Evolutionary conservation across 2,113 vertebrate species (phyloP).

Genomic region (Syngnathus floridae): DNA sequence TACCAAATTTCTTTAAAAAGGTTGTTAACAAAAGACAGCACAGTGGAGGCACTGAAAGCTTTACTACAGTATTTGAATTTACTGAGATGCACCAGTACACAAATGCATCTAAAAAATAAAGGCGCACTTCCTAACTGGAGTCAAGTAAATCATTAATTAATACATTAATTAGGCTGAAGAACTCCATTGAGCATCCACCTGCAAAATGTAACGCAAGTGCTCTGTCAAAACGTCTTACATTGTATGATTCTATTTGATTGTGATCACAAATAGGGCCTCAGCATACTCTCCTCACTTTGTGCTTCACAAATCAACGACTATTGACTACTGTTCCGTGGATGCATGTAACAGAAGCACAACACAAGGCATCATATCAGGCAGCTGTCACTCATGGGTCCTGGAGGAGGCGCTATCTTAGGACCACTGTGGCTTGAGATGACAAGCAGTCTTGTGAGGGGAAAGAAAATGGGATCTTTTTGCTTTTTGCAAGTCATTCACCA

Average conservation of each 20-base stretch:
- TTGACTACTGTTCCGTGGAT: slow-evolving; percentile 29
- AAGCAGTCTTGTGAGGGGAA: slow-evolving; percentile 20
- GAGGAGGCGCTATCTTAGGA: slow-evolving; percentile 32
- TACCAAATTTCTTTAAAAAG: not conserved
- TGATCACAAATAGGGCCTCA: slow-evolving; percentile 47
- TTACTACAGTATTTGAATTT: too few relatives aligned
- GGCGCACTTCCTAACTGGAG: too few relatives aligned
- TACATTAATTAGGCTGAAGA: too few relatives aligned
- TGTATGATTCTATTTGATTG: not conserved
- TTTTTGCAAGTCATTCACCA: slow-evolving; percentile 28
- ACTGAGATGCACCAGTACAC: too few relatives aligned
- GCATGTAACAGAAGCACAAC: slow-evolving; percentile 25
- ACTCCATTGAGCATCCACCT: too few relatives aligned
- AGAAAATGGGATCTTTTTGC: slow-evolving; percentile 9
- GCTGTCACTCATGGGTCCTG: slow-evolving; percentile 28
- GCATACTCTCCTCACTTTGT: slow-evolving; percentile 31
- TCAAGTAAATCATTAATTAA: too few relatives aligned
- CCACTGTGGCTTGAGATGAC: slow-evolving; percentile 16
- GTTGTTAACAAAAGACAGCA: too few relatives aligned
- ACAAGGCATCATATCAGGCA: slow-evolving; percentile 27
- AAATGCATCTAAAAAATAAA: too few relatives aligned
- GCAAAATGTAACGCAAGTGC: not conserved
- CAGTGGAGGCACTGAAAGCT: too few relatives aligned
- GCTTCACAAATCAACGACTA: slow-evolving; percentile 27
- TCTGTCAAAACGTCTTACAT: not conserved